Conservation (phyloP, 1,140 invertebrate genomes). For the Delia radicum region DNA sequence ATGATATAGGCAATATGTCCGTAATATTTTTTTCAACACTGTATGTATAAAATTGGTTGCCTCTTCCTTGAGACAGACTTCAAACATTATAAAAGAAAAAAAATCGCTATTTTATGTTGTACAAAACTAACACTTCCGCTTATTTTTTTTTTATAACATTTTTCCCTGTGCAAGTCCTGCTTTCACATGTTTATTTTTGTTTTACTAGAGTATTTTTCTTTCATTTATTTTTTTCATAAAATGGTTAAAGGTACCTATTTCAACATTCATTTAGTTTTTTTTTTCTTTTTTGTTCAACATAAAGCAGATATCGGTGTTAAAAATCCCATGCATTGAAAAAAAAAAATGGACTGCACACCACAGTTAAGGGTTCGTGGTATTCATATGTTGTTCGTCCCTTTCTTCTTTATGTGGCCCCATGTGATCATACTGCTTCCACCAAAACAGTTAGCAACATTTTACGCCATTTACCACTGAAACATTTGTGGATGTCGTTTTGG, state of each 20-base stretch:
- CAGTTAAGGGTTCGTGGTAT: too few species aligned
- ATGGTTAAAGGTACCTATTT: not conserved
- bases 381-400: too few species aligned
- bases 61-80: not conserved
- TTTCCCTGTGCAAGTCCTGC: not conserved
- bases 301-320: not conserved
- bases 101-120: not conserved
- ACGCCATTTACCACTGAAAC: not conserved
- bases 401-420: too few species aligned
- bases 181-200: slow-evolving; percentile 8
- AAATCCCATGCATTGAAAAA: not conserved
- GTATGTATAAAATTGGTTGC: too few species aligned
- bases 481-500: not conserved
- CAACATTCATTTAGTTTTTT: not conserved
- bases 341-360: not conserved
- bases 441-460: not conserved
- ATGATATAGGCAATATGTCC: too few species aligned
- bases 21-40: too few species aligned
- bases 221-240: not conserved
- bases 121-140: not conserved
- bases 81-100: not conserved
- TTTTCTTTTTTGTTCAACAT: not conserved
- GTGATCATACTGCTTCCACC: too few species aligned
- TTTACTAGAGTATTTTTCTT: not conserved
- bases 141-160: not conserved